phyloP scores from a whole-genome alignment of 2,888 invertebrate species.

The Syritta pipiens region DNA sequence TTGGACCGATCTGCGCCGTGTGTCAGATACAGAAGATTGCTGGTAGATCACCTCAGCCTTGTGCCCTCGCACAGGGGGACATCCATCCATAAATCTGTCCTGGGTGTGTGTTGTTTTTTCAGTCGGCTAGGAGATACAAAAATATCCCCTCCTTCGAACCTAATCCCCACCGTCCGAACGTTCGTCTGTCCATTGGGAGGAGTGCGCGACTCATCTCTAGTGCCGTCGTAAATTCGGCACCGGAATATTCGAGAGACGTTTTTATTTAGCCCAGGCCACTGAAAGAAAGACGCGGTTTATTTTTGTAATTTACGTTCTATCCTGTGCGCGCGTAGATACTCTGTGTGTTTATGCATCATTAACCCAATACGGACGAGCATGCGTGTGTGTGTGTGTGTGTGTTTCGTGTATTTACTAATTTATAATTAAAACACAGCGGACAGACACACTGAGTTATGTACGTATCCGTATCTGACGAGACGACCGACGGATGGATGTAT shows the following conservation, averaged over 20 bases:
- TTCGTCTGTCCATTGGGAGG: constrained; percentile 2
- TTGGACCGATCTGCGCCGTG: too few species aligned
- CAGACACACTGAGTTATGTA: constrained; percentile 41
- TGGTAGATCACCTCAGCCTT: constrained; percentile 1
- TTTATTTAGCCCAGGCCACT: constrained; percentile 65
- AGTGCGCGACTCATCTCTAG: constrained; percentile 31
- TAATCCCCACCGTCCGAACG: constrained; percentile 1
- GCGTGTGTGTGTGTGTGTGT: constrained; percentile 12
- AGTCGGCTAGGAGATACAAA: constrained; percentile 30
- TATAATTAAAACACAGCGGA: constrained; percentile 58
- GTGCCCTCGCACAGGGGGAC: constrained; percentile 1
- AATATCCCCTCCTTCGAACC: constrained; percentile 15
- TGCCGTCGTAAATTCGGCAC: constrained; percentile 64
- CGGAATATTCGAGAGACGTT: constrained; percentile 62
- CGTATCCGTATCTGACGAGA: constrained; percentile 17
- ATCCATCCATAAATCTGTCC: constrained; percentile 25
- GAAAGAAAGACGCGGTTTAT: constrained; percentile 60
- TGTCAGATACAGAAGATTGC: too few species aligned
- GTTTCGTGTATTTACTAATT: constrained; percentile 51
- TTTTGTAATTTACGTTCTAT: constrained; percentile 66
- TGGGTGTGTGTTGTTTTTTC: constrained; percentile 9
- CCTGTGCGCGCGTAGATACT: constrained; percentile 18
- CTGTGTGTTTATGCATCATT: constrained; percentile 63
- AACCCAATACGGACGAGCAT: constrained; percentile 42
- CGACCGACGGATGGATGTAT: constrained; percentile 1